These are phyloP conservation scores for Rhagophthalmus giganteus DNA, from an alignment of 2,888 invertebrate species.

Conservation along the genomic window DNA sequence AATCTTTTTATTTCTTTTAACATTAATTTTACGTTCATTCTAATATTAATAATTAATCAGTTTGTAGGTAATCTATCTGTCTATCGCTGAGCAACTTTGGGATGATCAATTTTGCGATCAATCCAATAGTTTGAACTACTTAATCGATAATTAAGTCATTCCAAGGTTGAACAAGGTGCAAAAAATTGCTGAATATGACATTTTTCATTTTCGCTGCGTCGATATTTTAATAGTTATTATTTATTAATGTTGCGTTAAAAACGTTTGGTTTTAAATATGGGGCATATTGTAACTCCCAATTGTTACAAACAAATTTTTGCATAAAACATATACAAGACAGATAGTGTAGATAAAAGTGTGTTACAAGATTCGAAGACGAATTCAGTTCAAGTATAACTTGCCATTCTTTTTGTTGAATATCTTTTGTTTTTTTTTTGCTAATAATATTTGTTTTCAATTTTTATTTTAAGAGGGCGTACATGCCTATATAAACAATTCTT, in stretches of 20 bases:
- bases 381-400: too few relatives aligned
- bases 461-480: too few relatives aligned
- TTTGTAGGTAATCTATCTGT: conserved; percentile 8
- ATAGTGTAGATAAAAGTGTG: too few relatives aligned
- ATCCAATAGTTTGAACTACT: neutral
- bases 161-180: conserved; percentile 20
- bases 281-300: too few relatives aligned
- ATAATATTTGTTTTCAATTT: too few relatives aligned
- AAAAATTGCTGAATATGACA: conserved; percentile 14
- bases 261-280: neutral
- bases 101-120: conserved; percentile 2
- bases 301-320: too few relatives aligned
- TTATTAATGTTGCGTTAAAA: neutral
- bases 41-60: too few relatives aligned
- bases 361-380: too few relatives aligned
- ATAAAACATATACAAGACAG: too few relatives aligned
- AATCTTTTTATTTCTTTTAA: conserved; percentile 6
- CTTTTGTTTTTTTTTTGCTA: too few relatives aligned
- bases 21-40: conserved; percentile 6
- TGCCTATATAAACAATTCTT: too few relatives aligned
- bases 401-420: too few relatives aligned
- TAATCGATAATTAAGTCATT: conserved; percentile 4
- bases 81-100: conserved; percentile 14
- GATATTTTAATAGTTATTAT: conserved; percentile 1
- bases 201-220: conserved; percentile 8